Evolutionary conservation across 1,140 invertebrate species (phyloP).

Genomic region (Papilio machaon): DNA sequence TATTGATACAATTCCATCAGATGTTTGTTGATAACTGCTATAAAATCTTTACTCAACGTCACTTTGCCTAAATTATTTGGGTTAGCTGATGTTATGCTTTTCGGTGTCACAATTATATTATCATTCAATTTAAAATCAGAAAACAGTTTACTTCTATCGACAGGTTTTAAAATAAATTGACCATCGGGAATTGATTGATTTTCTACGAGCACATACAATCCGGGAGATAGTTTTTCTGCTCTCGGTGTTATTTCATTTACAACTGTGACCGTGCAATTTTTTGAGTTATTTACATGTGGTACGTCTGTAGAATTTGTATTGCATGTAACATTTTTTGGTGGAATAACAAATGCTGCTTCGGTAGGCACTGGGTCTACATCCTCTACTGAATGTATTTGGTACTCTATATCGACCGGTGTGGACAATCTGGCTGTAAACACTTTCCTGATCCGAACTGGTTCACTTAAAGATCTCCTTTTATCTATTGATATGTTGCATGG

Average conservation of each 20-base stretch:
- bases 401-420: constrained; percentile 60
- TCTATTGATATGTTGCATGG: constrained; percentile 46
- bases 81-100: constrained; percentile 36
- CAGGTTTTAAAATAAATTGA: constrained; percentile 44
- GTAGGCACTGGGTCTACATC: constrained; percentile 23
- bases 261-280: neutral
- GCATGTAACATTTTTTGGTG: neutral
- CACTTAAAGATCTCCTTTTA: constrained; percentile 50
- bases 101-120: constrained; percentile 27
- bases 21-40: constrained; percentile 52
- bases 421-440: constrained; percentile 59
- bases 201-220: constrained; percentile 55
- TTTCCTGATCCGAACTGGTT: constrained; percentile 49
- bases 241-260: constrained; percentile 2
- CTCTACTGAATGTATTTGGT: constrained; percentile 58
- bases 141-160: neutral
- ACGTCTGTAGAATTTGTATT: neutral
- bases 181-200: constrained; percentile 40
- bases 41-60: constrained; percentile 54
- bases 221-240: constrained; percentile 42
- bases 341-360: neutral
- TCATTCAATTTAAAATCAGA: constrained; percentile 5
- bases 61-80: constrained; percentile 45
- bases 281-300: neutral
- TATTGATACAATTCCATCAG: constrained; percentile 52